Base-by-base conservation (phyloP, 2,113 vertebrate species). In the Malurus melanocephalus region DNA sequence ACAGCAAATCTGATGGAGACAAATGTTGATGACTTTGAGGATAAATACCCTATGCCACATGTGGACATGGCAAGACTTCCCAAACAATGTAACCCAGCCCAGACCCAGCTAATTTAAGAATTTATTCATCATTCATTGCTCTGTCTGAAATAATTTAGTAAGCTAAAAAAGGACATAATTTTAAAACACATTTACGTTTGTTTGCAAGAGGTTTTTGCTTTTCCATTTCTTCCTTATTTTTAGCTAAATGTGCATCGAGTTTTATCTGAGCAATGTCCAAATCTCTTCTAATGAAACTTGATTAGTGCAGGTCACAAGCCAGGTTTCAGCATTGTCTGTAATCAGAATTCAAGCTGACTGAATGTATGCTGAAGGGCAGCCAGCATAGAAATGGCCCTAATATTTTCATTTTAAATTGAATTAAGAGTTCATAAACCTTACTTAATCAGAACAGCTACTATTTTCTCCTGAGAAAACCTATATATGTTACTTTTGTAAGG, bases 381-480 rank as follows among this genome's bases (percentile, higher is more conserved):
- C 86, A 94, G 62, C 38, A 81, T 32, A 82, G 48, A 81, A 92
- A 76, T 45, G 15, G 32, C 75, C 66, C 59, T 91, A 84, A 68
- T 92, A 89, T 62, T 86, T 46, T 81, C n/a, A 26, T 55, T 79
- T 90, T 69, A 88, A 91, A 88, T 78, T 87, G 45, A 87, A 88
- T 90, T 90, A 87, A 74, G 48, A 80, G 60, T 59, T 17, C 56
- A 42, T 43, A 87, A 46, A 72, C 35, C 77, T 68, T 87, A n/a
- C 33, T 84, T 73, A 84, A 66, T 69, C 73, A 68, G 46, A 88
- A 84, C 15, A 76, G 51, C 13, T 74, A 84, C 59, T 40, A 60
- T 92, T 81, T 89, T 89, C 66, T 89, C 74, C 59, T 57, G 28
- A 93, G 73, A 83, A 94, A 94, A 45, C 21, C 10, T 46, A 40